A percentile compares a stretch with the other conserved stretches of the same genome.
These are phyloP conservation scores for Solenopsis invicta DNA, from an alignment of 1,140 invertebrate genomes.

Conservation along the genomic window DNA sequence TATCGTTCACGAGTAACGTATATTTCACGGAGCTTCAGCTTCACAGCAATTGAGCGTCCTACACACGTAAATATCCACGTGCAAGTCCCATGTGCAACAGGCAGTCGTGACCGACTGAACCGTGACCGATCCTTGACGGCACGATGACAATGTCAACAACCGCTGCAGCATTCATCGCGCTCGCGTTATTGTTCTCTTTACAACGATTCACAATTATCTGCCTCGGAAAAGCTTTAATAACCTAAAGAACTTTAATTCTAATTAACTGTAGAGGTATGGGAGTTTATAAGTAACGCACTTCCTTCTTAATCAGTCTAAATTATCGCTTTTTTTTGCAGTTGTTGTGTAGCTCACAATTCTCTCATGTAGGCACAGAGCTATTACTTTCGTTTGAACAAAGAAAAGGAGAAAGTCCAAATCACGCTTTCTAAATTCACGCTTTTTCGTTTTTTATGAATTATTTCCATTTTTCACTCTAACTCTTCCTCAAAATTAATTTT, in stretches of 20 bases:
- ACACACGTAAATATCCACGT: constrained; percentile 19
- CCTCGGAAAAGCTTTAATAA: neutral
- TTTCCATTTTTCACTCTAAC: neutral
- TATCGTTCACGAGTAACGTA: constrained; percentile 37
- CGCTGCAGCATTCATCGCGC: constrained; percentile 27
- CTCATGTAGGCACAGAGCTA: neutral
- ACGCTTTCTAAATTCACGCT: neutral
- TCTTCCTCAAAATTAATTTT: neutral
- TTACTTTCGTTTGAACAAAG: constrained; percentile 27
- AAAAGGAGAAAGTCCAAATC: neutral
- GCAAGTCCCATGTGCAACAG: constrained; percentile 20
- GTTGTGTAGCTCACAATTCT: neutral
- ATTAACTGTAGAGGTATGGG: neutral
- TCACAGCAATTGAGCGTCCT: neutral
- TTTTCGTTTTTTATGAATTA: neutral
- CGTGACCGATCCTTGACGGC: constrained; percentile 69
- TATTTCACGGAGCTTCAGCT: constrained; percentile 32
- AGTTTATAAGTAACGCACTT: neutral
- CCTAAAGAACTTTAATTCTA: neutral
- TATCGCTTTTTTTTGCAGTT: neutral
- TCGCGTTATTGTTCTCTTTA: neutral
- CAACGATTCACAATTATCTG: constrained; percentile 8
- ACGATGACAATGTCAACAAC: constrained; percentile 64
- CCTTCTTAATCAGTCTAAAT: neutral
- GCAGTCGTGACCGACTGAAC: constrained; percentile 68